Base-by-base conservation (phyloP, 2,113 vertebrate species). In the Xerus inauris region DNA sequence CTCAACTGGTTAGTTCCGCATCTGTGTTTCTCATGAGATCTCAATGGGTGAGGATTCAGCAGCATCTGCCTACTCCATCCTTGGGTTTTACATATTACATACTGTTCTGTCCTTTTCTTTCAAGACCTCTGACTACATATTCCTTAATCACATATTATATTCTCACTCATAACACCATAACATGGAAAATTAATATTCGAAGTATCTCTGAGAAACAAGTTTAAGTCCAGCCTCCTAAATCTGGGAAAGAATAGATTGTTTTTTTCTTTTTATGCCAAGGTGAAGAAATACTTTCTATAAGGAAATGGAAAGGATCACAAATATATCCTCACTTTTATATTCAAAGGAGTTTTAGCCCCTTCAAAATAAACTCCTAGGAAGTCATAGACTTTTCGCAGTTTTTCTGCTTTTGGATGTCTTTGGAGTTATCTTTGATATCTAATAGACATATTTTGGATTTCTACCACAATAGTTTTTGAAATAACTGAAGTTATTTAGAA, bases 381-480 rank as follows among this genome's bases (percentile, higher is more conserved):
- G 20, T 69, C 5, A 45, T 19, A 93, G 47, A 67, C 5, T 80
- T 45, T 26, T 42, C 51, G 64, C 16, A 42, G 20, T 80, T 80
- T 83, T 77, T 57, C 75, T 80, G 32, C 57, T 12, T 69, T 86
- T 95, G 45, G 91, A 80, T 76, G 40, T 71, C 69, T 80, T 94
- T 59, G 77, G 65, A 81, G 49, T 85, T 93, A 57, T 82, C 16
- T 88, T 93, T 65, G 49, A n/a, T 79, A 86, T 65, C 47, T 47
- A 67, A 49, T 1, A 59, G 40, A 26, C 10, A 51, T 75, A 71
- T 62, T 84, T 73, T 32, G 19, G 5, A 94, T 71, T 73, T 73
- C 93, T 85, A 84, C 24, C 45, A 47, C n/a, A 91, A 40, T 54
- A 94, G 59, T 94, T 95, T 94, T 80, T 64, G 8, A 67, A 94